These are phyloP conservation scores for Flabesymbios commensalis DNA, from an alignment of 2,888 invertebrate species.

Conservation along the genomic window DNA sequence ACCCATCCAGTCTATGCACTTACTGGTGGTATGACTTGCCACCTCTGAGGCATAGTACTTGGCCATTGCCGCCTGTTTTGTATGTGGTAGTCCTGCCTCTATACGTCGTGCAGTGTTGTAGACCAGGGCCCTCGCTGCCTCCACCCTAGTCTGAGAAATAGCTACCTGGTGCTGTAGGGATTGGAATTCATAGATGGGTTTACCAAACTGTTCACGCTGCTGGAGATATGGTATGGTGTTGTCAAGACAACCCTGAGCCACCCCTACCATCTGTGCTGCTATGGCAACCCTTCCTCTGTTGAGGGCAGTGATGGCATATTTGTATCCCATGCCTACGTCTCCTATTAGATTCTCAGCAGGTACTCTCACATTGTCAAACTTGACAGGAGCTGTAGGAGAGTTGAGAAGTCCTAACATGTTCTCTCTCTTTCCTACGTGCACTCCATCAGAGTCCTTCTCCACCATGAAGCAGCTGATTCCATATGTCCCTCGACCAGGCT, in stretches of 20 bases:
- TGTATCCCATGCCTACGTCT: conserved; percentile 89
- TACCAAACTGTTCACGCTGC: conserved; percentile 92
- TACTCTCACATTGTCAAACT: conserved; percentile 5
- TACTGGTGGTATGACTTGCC: conserved; percentile 83
- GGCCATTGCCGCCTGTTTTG: conserved; percentile 96
- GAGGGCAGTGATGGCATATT: conserved; percentile 91
- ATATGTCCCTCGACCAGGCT: conserved; percentile 72
- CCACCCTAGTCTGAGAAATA: conserved; percentile 83
- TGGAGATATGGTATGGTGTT: conserved; percentile 92
- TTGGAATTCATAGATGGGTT: conserved; percentile 85
- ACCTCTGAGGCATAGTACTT: conserved; percentile 86
- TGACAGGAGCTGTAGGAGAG: conserved; percentile 85
- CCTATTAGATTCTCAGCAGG: conserved; percentile 83
- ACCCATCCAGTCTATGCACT: conserved; percentile 97
- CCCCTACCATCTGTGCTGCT: conserved; percentile 79
- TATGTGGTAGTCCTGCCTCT: conserved; percentile 80
- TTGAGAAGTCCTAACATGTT: conserved; percentile 84
- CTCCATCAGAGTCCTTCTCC: conserved; percentile 83
- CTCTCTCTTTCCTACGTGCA: conserved; percentile 87
- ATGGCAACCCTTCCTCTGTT: conserved; percentile 80
- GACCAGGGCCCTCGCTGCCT: conserved; percentile 84
- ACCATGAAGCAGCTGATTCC: conserved; percentile 96
- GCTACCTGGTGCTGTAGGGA: conserved; percentile 95
- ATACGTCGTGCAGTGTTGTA: conserved; percentile 94
- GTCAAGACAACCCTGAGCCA: conserved; percentile 93